A percentile compares a stretch with the other conserved stretches of the same genome.
Conservation (phyloP, 2,113 vertebrate genomes). For the Peromyscus californicus region DNA sequence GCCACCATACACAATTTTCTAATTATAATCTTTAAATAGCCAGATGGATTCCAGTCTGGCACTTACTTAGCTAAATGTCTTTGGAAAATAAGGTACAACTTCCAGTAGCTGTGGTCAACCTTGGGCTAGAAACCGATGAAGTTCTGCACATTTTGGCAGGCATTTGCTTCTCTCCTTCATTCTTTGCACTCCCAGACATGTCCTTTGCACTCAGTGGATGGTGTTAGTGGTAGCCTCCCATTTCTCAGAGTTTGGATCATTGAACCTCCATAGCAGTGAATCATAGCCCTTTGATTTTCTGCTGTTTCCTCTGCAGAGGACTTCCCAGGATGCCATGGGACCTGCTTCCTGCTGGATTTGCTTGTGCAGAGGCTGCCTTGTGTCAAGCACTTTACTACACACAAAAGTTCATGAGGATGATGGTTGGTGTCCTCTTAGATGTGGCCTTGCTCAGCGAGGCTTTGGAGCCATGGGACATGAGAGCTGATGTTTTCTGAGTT, state of each 20-base stretch:
- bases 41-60: background rate
- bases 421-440: background rate
- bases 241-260: background rate
- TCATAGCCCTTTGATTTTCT: background rate
- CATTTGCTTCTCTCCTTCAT: background rate
- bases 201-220: background rate
- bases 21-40: background rate
- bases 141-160: background rate
- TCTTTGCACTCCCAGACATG: background rate
- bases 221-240: background rate
- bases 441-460: background rate
- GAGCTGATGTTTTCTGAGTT: background rate
- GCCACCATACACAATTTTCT: background rate
- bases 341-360: constrained; percentile 59
- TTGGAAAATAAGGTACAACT: constrained; percentile 41
- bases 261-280: background rate
- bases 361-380: background rate
- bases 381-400: background rate
- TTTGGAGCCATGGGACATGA: rapidly evolving
- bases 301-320: background rate
- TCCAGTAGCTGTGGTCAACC: background rate
- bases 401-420: background rate
- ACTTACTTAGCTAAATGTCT: background rate
- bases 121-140: background rate
- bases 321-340: background rate